phyloP scores from a whole-genome alignment of 2,888 invertebrate genomes.

The Eristalis intricaria region DNA sequence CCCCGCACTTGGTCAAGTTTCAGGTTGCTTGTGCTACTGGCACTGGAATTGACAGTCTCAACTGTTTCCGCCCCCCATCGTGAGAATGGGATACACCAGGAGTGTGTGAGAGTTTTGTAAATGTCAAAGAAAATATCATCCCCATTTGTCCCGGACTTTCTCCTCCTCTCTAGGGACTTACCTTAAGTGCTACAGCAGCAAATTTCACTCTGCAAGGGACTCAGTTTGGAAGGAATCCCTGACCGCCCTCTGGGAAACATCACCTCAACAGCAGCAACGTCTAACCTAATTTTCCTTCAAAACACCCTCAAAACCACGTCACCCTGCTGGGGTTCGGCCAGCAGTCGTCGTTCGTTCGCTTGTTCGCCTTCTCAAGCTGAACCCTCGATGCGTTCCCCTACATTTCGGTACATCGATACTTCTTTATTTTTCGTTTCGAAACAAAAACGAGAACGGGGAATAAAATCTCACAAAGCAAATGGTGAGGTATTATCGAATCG shows the following conservation, averaged over 20 bases:
- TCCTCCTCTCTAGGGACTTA: background rate
- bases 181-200: background rate
- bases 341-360: background rate
- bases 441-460: background rate
- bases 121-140: background rate
- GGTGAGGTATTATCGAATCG: background rate
- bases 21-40: background rate
- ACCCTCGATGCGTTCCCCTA: background rate
- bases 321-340: background rate
- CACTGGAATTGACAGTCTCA: background rate
- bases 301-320: background rate
- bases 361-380: background rate
- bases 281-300: background rate
- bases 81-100: background rate
- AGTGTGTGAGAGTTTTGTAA: background rate
- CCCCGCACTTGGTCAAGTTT: background rate
- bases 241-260: background rate
- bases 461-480: background rate
- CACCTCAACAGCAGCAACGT: background rate
- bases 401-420: background rate
- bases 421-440: background rate
- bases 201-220: background rate
- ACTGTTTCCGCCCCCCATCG: background rate
- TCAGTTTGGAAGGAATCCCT: background rate
- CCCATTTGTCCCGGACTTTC: background rate